A percentile compares a stretch with the other conserved stretches of the same genome.
Conservation (phyloP, 2,888 invertebrate species). For the Spialia ferax region DNA sequence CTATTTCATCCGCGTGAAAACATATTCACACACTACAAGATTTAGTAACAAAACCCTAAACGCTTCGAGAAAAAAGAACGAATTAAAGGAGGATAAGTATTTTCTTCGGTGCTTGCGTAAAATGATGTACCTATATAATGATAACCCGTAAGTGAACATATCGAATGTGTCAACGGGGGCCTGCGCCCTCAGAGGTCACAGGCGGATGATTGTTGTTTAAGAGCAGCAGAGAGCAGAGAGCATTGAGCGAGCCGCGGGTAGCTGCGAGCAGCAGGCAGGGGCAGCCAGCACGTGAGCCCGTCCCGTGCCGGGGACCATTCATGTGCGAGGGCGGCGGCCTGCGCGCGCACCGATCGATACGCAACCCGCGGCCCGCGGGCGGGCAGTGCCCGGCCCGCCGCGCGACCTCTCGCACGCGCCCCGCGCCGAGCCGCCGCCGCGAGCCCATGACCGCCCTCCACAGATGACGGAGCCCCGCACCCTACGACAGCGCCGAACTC, state of each 20-base stretch:
- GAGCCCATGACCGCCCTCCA: constrained; percentile 79
- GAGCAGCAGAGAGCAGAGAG: too few relatives aligned
- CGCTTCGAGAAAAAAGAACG: too few relatives aligned
- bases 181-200: too few relatives aligned
- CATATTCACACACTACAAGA: too few relatives aligned
- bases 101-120: too few relatives aligned
- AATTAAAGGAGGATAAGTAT: too few relatives aligned
- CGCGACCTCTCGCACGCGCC: constrained; percentile 67
- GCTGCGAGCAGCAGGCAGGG: constrained; percentile 54
- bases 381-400: constrained; percentile 79
- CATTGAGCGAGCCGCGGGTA: constrained; percentile 42
- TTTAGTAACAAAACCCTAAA: too few relatives aligned
- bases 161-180: too few relatives aligned
- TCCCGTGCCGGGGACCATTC: constrained; percentile 80
- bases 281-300: constrained; percentile 76
- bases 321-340: constrained; percentile 70
- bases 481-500: constrained; percentile 65
- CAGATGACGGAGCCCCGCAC: constrained; percentile 86
- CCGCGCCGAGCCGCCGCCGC: constrained; percentile 56
- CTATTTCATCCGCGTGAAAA: too few relatives aligned
- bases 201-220: too few relatives aligned
- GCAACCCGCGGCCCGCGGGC: constrained; percentile 58
- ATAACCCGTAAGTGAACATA: too few relatives aligned
- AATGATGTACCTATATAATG: too few relatives aligned
- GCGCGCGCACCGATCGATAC: constrained; percentile 76